Evolutionary conservation across 2,888 invertebrate genomes (phyloP).

Genomic region (Oscheius onirici): DNA sequence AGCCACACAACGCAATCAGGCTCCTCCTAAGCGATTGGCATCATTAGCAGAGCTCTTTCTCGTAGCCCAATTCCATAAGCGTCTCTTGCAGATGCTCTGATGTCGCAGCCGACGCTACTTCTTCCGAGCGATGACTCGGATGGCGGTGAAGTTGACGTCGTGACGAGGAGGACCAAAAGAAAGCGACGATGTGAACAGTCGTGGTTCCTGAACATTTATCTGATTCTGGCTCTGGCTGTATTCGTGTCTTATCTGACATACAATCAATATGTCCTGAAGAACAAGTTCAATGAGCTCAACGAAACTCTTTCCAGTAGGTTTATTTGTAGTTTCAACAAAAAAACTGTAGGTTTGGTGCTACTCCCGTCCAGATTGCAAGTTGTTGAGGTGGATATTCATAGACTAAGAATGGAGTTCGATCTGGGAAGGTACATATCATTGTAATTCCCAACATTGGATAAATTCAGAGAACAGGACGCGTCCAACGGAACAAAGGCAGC

Average conservation of each 20-base stretch:
- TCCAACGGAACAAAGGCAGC: constrained; percentile 7
- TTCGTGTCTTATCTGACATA: constrained; percentile 17
- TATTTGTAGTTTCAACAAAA: neutral
- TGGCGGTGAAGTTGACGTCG: constrained; percentile 2
- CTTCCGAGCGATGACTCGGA: constrained; percentile 19
- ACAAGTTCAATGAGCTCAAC: constrained; percentile 29
- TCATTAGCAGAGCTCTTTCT: neutral
- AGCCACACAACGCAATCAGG: constrained; percentile 14
- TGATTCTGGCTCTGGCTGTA: neutral
- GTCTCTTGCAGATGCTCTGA: constrained; percentile 11
- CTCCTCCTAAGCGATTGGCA: constrained; percentile 13
- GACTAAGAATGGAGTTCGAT: constrained; percentile 31
- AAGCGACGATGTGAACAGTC: neutral
- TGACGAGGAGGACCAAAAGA: neutral
- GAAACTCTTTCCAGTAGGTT: constrained; percentile 19
- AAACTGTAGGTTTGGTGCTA: neutral
- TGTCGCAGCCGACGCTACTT: neutral
- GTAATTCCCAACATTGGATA: neutral
- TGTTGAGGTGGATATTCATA: constrained; percentile 27
- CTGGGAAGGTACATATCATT: constrained; percentile 8
- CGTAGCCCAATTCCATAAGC: neutral
- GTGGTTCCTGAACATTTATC: neutral
- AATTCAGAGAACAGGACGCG: neutral
- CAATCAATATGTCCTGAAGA: constrained; percentile 15
- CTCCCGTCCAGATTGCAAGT: constrained; percentile 16